Evolutionary conservation across 2,888 invertebrate genomes (phyloP), one percentile per base, ranked within the genome.

Genomic region (Dione vanillae): DNA sequence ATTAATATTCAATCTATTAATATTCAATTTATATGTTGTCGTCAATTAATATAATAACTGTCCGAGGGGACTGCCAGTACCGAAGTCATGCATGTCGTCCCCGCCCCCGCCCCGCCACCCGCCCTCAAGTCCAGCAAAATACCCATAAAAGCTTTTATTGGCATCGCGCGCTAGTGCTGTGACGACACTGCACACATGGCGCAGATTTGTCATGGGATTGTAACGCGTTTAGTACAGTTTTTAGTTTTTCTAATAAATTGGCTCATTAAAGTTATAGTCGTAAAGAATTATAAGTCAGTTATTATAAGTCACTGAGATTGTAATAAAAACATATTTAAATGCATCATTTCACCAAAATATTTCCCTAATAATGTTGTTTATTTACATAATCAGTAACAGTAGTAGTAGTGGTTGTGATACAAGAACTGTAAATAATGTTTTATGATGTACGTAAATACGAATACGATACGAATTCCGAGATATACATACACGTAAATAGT

Each of bases 81-180:
- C 6, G 16, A 37, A 40, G 16, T 11, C 11, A 56, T 10, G 37
- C 56, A 37, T 11, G 11, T 0, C 20, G 54, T 40, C 47, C 11
- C 41, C 45, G 10, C 58, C 41, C 47, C 6, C 43, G 14, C 58
- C 0, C 14, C 62, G 40, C 45, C 62, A 19, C 9, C 62, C 67
- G 43, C 64, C 58, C 9, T 58, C 27, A 52, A 8, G 67, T 65
- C 51, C 61, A 7, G 69, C 65, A 54, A 66, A 73, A 75, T 71
- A 70, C 72, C 73, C 72, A 74, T 78, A 75, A 78, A 77, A 71
- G 76, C 73, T 76, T 77, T 76, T 75, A 76, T 76, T 72, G 74
- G 68, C 45, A 20, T 35, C 20, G 64, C 41, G 67, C 40, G 49
- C 20, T 51, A 45, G 45, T 52, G 51, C 67, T 45, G 45, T 67